Conservation (phyloP, 2,797 vertebrate species). For the Falco novaeseelandiae region DNA sequence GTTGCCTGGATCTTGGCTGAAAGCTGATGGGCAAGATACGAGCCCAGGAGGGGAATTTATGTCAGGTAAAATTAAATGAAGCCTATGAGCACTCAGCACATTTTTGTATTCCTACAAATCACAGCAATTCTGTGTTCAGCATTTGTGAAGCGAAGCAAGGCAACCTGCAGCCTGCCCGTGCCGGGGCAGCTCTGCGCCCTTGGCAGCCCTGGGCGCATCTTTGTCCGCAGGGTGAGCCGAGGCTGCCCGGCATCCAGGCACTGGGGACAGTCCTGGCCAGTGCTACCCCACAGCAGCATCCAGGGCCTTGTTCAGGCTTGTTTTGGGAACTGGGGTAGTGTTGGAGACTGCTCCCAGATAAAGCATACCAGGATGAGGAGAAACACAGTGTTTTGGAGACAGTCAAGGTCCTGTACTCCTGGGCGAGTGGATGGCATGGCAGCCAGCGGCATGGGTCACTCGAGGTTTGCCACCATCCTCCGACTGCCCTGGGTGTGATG, state of each 20-base stretch:
- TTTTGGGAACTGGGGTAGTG: background rate
- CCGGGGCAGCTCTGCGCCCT: fast-evolving
- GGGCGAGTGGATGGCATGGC: background rate
- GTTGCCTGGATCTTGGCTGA: background rate
- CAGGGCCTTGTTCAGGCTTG: background rate
- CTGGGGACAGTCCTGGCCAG: background rate
- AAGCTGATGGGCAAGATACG: background rate
- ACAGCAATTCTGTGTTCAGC: background rate
- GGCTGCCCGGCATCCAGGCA: background rate
- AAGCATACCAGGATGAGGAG: background rate
- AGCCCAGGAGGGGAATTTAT: background rate
- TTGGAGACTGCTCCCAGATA: background rate
- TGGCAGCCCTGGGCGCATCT: background rate
- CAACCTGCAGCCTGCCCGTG: background rate
- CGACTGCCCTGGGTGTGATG: fast-evolving
- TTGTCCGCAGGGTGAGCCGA: background rate
- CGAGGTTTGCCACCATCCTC: background rate
- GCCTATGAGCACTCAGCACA: background rate
- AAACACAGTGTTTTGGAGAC: background rate
- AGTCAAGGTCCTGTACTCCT: background rate
- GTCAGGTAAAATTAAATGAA: background rate
- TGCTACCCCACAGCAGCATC: background rate
- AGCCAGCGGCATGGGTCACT: background rate
- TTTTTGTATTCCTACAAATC: background rate
- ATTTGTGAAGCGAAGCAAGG: background rate